These are phyloP conservation scores for Drosophila anceps DNA, from an alignment of 2,888 invertebrate genomes.

Conservation along the genomic window DNA sequence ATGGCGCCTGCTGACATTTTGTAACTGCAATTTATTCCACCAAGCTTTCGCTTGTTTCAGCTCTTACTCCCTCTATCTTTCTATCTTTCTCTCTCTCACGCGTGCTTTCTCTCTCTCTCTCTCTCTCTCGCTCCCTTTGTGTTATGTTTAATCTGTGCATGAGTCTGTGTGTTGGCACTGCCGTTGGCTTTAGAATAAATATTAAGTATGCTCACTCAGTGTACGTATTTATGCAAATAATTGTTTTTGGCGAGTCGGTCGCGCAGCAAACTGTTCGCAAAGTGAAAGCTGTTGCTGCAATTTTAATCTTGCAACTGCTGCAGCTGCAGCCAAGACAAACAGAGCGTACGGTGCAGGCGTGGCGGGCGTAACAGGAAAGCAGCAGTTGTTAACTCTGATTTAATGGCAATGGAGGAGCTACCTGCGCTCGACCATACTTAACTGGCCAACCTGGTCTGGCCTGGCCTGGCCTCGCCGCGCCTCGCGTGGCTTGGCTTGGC, in stretches of 20 bases:
- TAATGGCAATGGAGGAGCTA: constrained; percentile 62
- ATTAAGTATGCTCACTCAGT: constrained; percentile 55
- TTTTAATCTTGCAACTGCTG: constrained; percentile 61
- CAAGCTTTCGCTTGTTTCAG: constrained; percentile 38
- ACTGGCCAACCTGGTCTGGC: constrained; percentile 16
- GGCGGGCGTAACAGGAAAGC: constrained; percentile 45
- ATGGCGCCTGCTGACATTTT: constrained; percentile 63
- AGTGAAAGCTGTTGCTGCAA: constrained; percentile 59
- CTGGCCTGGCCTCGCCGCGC: constrained; percentile 1
- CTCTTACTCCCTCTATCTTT: neutral
- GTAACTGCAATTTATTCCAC: constrained; percentile 60
- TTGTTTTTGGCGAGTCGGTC: constrained; percentile 70
- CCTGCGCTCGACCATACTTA: constrained; percentile 34
- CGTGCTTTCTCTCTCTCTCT: neutral
- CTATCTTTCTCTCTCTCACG: neutral
- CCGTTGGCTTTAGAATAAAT: constrained; percentile 72
- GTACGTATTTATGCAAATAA: constrained; percentile 72
- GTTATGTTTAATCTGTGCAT: constrained; percentile 21
- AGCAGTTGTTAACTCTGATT: constrained; percentile 78
- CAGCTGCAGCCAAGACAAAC: constrained; percentile 27
- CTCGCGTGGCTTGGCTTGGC: neutral
- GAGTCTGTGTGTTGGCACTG: constrained; percentile 28
- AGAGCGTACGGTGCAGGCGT: neutral
- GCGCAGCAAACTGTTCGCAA: constrained; percentile 50
- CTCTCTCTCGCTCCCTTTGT: constrained; percentile 1